Conservation (phyloP, 1,140 invertebrate genomes). For the Megalopta genalis region DNA sequence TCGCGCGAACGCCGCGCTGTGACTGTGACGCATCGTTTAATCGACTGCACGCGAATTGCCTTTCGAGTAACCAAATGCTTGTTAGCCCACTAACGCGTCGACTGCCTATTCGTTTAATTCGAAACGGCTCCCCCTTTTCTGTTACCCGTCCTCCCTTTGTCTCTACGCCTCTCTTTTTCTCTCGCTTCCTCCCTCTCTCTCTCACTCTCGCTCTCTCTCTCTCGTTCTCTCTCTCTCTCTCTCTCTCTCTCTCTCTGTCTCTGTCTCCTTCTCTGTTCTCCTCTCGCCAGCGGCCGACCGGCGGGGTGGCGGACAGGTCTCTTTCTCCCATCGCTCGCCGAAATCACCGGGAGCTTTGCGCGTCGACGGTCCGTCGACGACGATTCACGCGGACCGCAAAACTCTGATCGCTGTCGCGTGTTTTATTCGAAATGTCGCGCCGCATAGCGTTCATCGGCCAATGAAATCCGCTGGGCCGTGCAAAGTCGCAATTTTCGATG, state of each 20-base stretch:
- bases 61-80: conserved; percentile 56
- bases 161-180: not conserved
- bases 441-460: too few species aligned
- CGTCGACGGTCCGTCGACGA: not conserved
- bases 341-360: conserved; percentile 13
- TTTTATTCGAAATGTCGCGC: conserved; percentile 1
- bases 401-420: conserved; percentile 12
- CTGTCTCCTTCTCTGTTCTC: too few species aligned
- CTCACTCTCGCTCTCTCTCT: not conserved
- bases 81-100: conserved; percentile 53
- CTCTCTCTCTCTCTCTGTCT: not conserved
- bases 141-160: not conserved
- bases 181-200: not conserved
- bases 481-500: too few species aligned
- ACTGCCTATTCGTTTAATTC: conserved; percentile 48
- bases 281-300: too few species aligned
- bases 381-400: conserved; percentile 6
- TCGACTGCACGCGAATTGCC: conserved; percentile 60
- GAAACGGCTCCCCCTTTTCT: conserved; percentile 26
- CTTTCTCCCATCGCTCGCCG: not conserved
- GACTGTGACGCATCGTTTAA: conserved; percentile 56
- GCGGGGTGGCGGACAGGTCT: too few species aligned
- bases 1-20: conserved; percentile 22
- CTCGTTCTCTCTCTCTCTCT: not conserved
- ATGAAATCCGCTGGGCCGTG: too few species aligned